Percentiles rank a stretch among this genome's conserved stretches.
phyloP scores from a whole-genome alignment of 1,140 invertebrate genomes.

The Tribolium madens region DNA sequence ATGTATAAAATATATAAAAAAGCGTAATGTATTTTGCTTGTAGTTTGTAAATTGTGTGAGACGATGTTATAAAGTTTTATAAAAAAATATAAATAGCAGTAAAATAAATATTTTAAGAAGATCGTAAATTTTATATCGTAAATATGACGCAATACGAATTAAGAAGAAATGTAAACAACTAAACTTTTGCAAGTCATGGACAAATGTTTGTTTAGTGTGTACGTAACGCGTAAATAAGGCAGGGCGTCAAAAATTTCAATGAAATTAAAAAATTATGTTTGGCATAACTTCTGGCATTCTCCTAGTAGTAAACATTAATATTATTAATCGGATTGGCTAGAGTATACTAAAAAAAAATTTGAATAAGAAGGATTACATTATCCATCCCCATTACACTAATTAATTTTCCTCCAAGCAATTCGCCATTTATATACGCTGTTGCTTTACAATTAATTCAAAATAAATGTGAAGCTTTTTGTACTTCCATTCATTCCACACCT shows the following conservation, averaged over 20 bases:
- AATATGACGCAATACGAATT: background rate
- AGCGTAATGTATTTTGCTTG: too few species aligned
- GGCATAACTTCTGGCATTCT: background rate
- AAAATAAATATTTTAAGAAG: background rate
- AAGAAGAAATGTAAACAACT: background rate
- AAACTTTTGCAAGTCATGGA: background rate
- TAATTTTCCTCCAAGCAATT: constrained; percentile 21
- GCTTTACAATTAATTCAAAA: constrained; percentile 32
- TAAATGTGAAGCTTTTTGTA: background rate
- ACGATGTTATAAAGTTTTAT: background rate
- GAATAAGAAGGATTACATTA: constrained; percentile 13
- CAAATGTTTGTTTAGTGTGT: background rate
- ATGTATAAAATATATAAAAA: too few species aligned
- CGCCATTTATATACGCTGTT: constrained; percentile 9
- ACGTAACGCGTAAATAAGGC: background rate
- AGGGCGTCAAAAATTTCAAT: background rate
- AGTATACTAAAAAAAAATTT: constrained; percentile 1
- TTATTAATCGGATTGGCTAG: constrained; percentile 3
- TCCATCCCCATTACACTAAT: constrained; percentile 18
- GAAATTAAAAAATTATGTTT: background rate
- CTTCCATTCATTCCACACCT: background rate
- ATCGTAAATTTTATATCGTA: background rate
- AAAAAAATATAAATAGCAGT: background rate
- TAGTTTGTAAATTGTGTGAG: too few species aligned
- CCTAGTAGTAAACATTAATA: background rate